Evolutionary conservation across 1,140 invertebrate genomes (phyloP).

Genomic region (Ceratina australensis): DNA sequence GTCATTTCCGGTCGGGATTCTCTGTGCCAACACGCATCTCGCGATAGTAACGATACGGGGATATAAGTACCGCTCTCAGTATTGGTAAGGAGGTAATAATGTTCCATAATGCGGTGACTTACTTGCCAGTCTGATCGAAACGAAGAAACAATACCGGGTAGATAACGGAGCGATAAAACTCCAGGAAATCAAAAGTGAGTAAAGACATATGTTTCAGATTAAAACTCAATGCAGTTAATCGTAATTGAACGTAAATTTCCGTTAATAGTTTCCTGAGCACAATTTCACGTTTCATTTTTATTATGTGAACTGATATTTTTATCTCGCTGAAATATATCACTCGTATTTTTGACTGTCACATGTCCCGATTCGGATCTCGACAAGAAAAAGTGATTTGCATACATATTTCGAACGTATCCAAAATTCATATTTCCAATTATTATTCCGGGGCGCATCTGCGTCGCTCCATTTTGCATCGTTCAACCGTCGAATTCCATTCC

Average conservation of each 20-base stretch:
- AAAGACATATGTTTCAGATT: too few species aligned
- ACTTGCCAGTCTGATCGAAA: background rate
- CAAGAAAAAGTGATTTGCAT: background rate
- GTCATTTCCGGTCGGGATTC: constrained; percentile 29
- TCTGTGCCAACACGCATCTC: background rate
- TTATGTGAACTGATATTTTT: too few species aligned
- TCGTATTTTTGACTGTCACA: too few species aligned
- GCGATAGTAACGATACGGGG: background rate
- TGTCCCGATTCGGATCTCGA: background rate
- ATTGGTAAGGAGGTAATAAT: background rate
- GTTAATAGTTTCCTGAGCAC: too few species aligned
- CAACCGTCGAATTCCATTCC: background rate
- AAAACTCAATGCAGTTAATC: too few species aligned
- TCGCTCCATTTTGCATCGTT: background rate
- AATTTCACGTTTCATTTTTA: too few species aligned
- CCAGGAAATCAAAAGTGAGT: too few species aligned
- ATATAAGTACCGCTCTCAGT: too few species aligned
- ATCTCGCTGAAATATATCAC: too few species aligned
- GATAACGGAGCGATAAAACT: background rate
- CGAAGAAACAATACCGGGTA: too few species aligned
- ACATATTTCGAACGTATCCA: background rate
- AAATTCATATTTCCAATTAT: constrained; percentile 1
- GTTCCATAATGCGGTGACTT: background rate
- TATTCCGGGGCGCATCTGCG: background rate
- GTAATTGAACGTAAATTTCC: too few species aligned